phyloP scores from a whole-genome alignment of 37 sponge, comb jelly and placozoan species.

The Hormiphora californensis region DNA sequence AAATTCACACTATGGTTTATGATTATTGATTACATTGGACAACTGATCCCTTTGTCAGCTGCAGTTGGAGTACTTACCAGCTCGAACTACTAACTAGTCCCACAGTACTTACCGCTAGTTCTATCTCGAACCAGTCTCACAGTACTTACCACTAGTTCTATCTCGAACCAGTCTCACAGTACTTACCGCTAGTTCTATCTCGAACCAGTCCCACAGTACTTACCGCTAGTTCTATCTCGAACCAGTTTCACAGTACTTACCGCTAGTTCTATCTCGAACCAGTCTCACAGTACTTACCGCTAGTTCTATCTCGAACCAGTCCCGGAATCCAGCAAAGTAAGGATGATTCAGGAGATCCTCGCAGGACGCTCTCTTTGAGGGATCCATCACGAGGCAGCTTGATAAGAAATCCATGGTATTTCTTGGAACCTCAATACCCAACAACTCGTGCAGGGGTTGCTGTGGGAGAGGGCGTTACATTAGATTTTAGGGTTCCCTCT shows the following conservation, averaged over 20 bases:
- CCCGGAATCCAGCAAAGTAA: constrained; percentile 85
- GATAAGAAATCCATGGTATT: constrained; percentile 38
- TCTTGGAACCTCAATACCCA: not conserved
- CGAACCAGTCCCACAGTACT: constrained; percentile 87
- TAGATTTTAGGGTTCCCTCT: too few species aligned
- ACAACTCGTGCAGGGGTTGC: constrained; percentile 35
- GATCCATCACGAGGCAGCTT: constrained; percentile 86
- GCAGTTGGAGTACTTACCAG: not conserved
- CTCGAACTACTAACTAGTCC: not conserved
- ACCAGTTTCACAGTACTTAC: not conserved
- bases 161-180: not conserved
- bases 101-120: not conserved
- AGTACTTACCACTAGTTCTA: not conserved
- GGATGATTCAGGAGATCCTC: constrained; percentile 87
- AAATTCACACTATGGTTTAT: not conserved
- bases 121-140: not conserved
- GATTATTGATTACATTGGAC: not conserved
- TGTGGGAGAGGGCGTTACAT: too few species aligned
- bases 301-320: constrained; percentile 86
- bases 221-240: not conserved
- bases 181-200: constrained; percentile 77
- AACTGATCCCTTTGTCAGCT: not conserved
- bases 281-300: constrained; percentile 55
- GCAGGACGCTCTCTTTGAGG: constrained; percentile 74
- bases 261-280: not conserved